Evolutionary conservation across 2,888 invertebrate species (phyloP), one percentile per base, ranked within the genome.

Genomic region (Heliconius ismenius): DNA sequence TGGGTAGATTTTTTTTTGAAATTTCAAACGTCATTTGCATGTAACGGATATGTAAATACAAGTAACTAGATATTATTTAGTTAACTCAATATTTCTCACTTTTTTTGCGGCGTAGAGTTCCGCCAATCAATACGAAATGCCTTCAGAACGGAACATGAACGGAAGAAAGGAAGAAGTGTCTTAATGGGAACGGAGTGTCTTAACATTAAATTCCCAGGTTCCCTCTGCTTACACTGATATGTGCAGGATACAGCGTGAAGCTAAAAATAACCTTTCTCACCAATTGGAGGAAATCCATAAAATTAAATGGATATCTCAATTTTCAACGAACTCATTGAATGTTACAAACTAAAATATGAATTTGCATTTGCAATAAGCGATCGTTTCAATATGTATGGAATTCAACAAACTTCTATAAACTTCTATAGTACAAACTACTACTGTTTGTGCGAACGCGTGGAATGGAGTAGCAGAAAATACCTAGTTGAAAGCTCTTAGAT

Each of bases 321-420:
- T 65, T 36, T 65, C 64, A 21, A 36, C 21, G n/a, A 32, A 65
- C 9, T 36, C 28, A 76, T 70, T 69, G 43, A 76, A 76, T 65
- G 43, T 73, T 28, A 39, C 54, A 62, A 70, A 54, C 67, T 76
- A 62, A 74, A 78, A 76, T 78, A 76, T 74, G 76, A 72, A 78
- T 67, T 24, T 72, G 74, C 74, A 78, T 67, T 28, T 21, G 49
- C 72, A 43, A 76, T 76, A 76, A 72, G 72, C 72, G 39, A 72
- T 74, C 60, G 39, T 67, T 67, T 72, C 74, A 63, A 70, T 74
- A 73, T 62, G 62, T 60, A 72, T 74, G 39, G 26, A 67, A 70
- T 74, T 73, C 67, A 15, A 15, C 36, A 74, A 76, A 76, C 28
- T 67, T 65, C 39, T 58, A 32, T 32, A 32, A 32, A 32, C 32